Evolutionary conservation across 2,797 vertebrate species (phyloP).

Genomic region (Tadarida brasiliensis): DNA sequence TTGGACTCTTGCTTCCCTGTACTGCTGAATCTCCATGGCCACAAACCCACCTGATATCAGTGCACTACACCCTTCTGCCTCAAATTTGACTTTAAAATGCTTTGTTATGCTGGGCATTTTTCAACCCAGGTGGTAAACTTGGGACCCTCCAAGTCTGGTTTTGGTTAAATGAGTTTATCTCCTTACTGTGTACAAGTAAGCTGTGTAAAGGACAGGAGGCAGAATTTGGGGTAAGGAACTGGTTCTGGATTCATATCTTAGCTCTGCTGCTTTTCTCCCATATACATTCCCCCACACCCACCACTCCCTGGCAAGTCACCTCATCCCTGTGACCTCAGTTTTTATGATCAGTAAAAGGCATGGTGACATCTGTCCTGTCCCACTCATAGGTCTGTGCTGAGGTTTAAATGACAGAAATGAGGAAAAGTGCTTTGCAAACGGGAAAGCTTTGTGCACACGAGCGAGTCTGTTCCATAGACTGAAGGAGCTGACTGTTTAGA

Average conservation of each 20-base stretch:
- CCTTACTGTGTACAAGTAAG: not conserved
- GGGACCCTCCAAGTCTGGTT: not conserved
- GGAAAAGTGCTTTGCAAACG: not conserved
- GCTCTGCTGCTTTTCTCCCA: not conserved
- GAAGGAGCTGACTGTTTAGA: not conserved
- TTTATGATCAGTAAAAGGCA: not conserved
- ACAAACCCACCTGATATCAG: not conserved
- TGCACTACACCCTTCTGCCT: not conserved
- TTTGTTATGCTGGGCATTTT: not conserved
- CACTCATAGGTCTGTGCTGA: not conserved
- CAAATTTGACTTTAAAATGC: constrained; percentile 78
- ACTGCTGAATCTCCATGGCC: not conserved
- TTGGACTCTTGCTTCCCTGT: not conserved
- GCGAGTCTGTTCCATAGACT: not conserved
- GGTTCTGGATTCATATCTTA: not conserved
- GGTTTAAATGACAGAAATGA: not conserved
- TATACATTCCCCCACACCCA: not conserved
- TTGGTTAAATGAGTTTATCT: not conserved
- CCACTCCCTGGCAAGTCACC: not conserved
- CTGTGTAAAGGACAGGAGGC: not conserved
- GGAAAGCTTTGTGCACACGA: not conserved
- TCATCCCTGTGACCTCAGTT: not conserved
- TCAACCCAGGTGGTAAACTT: constrained; percentile 56
- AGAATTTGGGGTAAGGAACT: not conserved
- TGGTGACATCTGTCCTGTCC: not conserved